phyloP scores from a whole-genome alignment of 2,797 vertebrate genomes.

The Acanthopagrus latus region DNA sequence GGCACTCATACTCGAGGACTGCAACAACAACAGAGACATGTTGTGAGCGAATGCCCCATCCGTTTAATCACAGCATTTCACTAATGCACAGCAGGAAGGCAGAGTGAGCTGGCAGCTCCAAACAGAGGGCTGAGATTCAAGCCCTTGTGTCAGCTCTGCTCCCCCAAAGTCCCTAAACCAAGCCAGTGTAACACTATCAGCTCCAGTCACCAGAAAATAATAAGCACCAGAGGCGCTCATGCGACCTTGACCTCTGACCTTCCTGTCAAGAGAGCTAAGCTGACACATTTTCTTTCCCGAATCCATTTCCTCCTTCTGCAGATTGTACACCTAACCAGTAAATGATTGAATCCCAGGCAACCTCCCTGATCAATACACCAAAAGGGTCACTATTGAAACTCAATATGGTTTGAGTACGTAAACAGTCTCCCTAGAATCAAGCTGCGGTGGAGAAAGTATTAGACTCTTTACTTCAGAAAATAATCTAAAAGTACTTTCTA shows the following conservation, averaged over 20 bases:
- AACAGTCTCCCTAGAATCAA: neutral
- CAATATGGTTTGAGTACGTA: neutral
- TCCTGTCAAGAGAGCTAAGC: conserved; percentile 1
- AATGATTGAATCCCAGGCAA: conserved; percentile 7
- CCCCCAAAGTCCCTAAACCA: conserved; percentile 25
- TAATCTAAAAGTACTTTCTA: neutral
- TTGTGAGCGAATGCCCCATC: conserved; percentile 57
- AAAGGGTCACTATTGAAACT: neutral
- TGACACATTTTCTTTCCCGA: conserved; percentile 16
- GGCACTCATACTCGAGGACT: conserved; percentile 29
- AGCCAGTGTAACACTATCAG: conserved; percentile 20
- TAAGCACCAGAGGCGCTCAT: conserved; percentile 13
- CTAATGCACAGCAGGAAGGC: conserved; percentile 59
- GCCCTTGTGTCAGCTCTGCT: conserved; percentile 28
- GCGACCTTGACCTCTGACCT: conserved; percentile 46
- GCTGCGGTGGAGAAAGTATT: neutral
- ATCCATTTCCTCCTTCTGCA: conserved; percentile 18
- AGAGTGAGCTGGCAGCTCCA: conserved; percentile 47
- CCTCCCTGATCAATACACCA: conserved; percentile 28
- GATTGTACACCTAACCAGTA: conserved; percentile 10
- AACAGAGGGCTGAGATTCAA: conserved; percentile 23
- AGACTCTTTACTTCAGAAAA: neutral
- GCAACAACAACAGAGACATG: conserved; percentile 55
- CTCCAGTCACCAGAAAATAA: conserved; percentile 34
- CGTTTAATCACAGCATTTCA: conserved; percentile 63